phyloP scores from a whole-genome alignment of 2,113 vertebrate species.

The Rynchops niger region DNA sequence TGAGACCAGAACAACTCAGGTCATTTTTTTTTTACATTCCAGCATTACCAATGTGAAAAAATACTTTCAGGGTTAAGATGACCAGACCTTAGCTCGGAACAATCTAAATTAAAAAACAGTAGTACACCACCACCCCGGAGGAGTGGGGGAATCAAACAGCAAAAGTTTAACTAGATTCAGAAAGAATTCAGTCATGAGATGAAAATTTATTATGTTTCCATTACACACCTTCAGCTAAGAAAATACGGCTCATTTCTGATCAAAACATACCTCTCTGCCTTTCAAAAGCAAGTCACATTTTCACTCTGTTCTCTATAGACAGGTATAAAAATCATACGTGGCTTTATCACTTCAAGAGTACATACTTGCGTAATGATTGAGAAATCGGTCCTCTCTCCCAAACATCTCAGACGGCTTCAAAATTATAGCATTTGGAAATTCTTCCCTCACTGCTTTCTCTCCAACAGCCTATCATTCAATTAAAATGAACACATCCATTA shows the following conservation, averaged over 20 bases:
- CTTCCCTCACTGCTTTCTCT: conserved; percentile 84
- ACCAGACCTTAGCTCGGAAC: neutral
- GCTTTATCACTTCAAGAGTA: neutral
- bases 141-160: neutral
- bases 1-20: neutral
- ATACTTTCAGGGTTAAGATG: neutral
- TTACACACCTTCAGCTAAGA: neutral
- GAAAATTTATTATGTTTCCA: neutral
- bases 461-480: conserved; percentile 85
- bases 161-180: neutral
- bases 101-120: neutral
- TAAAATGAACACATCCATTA: neutral
- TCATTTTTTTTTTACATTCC: neutral
- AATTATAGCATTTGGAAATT: conserved; percentile 90
- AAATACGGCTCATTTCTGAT: neutral
- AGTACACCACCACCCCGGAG: neutral
- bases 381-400: conserved; percentile 92
- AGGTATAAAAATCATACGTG: neutral
- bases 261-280: neutral
- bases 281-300: neutral
- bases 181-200: neutral
- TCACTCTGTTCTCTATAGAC: neutral
- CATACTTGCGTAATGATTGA: conserved; percentile 92
- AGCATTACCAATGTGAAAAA: neutral
- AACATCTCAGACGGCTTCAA: conserved; percentile 92